A percentile compares a stretch with the other conserved stretches of the same genome.
These are phyloP conservation scores for Diprion similis DNA, from an alignment of 1,140 invertebrate species.

Conservation along the genomic window DNA sequence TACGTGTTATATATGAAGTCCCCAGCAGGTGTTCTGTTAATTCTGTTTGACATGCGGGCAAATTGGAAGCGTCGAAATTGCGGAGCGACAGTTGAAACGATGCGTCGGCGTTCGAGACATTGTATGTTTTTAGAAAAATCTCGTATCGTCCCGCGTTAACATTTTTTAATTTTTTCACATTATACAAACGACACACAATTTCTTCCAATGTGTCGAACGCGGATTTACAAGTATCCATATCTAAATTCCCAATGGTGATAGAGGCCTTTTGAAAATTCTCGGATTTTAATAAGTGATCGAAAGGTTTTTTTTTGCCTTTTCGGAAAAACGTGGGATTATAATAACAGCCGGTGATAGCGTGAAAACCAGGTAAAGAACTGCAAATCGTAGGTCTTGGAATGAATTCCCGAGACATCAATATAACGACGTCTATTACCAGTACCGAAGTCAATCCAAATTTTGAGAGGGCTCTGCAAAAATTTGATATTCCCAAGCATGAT, in stretches of 20 bases:
- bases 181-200: conserved; percentile 32
- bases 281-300: conserved; percentile 21
- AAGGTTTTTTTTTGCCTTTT: conserved; percentile 33
- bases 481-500: conserved; percentile 39
- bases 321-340: conserved; percentile 31
- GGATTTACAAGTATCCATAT: conserved; percentile 10
- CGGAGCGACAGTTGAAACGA: conserved; percentile 29
- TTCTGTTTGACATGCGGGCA: conserved; percentile 29
- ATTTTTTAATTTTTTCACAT: conserved; percentile 10
- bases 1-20: conserved; percentile 28
- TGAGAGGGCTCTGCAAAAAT: conserved; percentile 13
- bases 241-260: conserved; percentile 14
- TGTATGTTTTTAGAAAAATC: conserved; percentile 31
- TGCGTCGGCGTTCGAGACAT: conserved; percentile 21
- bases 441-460: conserved; percentile 14
- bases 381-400: conserved; percentile 26
- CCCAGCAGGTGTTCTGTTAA: conserved; percentile 26
- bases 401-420: conserved; percentile 29
- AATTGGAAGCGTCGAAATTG: conserved; percentile 31
- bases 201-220: conserved; percentile 27
- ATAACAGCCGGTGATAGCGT: conserved; percentile 38
- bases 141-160: conserved; percentile 22
- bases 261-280: conserved; percentile 26
- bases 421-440: conserved; percentile 8
- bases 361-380: conserved; percentile 32